Evolutionary conservation across 2,888 invertebrate genomes (phyloP), one percentile per base, ranked within the genome.

Genomic region (Agrochola litura): DNA sequence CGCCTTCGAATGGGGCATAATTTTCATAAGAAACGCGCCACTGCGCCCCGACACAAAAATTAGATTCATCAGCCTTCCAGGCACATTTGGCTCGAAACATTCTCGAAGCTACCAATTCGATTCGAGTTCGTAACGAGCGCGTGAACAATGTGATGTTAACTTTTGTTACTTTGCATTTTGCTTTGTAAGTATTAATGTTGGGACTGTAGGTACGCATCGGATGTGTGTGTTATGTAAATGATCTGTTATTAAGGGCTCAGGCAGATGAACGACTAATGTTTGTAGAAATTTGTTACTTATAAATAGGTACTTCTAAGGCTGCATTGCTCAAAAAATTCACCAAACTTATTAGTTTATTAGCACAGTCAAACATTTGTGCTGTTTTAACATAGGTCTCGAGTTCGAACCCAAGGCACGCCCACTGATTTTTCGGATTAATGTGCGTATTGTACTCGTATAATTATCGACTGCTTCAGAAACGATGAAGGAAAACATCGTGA

Each of bases 1-100:
- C 90, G 91, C 94, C 94, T 95, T 96, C 95, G 92, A 95, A 96
- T 94, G 94, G 95, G 92, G 95, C 94, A 95, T 96, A 96, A 96
- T 96, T 96, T 96, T 96, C 95, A 95, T 95, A 95, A 95, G 93
- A 92, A 95, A 94, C 94, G 92, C 94, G 92, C 92, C 91, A 90
- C 88, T 93, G 92, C 92, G 91, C 93, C 90, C 88, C 92, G 91
- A 92, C 92, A 90, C 94, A 95, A 95, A 95, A 96, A 96, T 95
- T 96, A 95, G 95, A 95, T 96, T 96, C 95, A 94, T 95, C 95
- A 96, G 92, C 90, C 91, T 91, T 90, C 90, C 90, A 89, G 92
- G 92, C 93, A 94, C 93, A 94, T 93, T 94, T 92, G 90, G 90
- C 90, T 89, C 90, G 91, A 92, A 93, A 94, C 92, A 93, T 92